A percentile compares a stretch with the other conserved stretches of the same genome.
These are phyloP conservation scores for Heliconius eleuchia DNA, from an alignment of 1,140 invertebrate species.

Conservation along the genomic window DNA sequence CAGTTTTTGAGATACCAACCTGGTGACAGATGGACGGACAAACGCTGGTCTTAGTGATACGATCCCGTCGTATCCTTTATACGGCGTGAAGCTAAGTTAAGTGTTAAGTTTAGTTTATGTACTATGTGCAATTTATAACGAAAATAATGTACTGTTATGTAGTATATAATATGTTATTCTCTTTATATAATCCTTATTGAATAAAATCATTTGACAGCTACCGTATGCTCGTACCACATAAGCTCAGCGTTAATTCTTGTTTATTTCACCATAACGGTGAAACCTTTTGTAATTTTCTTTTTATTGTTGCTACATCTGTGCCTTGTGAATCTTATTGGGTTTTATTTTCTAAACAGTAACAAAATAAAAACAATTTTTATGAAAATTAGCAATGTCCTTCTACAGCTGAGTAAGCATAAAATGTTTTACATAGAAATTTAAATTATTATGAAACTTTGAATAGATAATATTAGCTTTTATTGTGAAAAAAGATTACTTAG, in stretches of 20 bases:
- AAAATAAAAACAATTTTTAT: neutral
- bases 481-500: neutral
- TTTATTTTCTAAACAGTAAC: neutral
- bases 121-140: too few relatives aligned
- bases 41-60: too few relatives aligned
- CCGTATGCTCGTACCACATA: too few relatives aligned
- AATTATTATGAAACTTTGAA: neutral
- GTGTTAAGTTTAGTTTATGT: too few relatives aligned
- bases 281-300: neutral
- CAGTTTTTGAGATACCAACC: too few relatives aligned
- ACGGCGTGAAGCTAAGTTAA: too few relatives aligned
- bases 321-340: neutral
- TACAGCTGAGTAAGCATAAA: neutral
- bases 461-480: slow-evolving; percentile 8
- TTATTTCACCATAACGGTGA: neutral
- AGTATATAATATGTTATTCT: too few relatives aligned
- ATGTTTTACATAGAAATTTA: neutral
- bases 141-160: too few relatives aligned
- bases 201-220: too few relatives aligned
- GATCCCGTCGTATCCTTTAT: too few relatives aligned
- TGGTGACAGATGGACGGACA: too few relatives aligned
- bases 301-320: neutral
- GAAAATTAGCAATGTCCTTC: neutral
- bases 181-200: neutral
- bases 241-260: neutral